A percentile compares a stretch with the other conserved stretches of the same genome.
Evolutionary conservation across 2,888 invertebrate genomes (phyloP).

Genomic region (Nephrocerus scutellatus): DNA sequence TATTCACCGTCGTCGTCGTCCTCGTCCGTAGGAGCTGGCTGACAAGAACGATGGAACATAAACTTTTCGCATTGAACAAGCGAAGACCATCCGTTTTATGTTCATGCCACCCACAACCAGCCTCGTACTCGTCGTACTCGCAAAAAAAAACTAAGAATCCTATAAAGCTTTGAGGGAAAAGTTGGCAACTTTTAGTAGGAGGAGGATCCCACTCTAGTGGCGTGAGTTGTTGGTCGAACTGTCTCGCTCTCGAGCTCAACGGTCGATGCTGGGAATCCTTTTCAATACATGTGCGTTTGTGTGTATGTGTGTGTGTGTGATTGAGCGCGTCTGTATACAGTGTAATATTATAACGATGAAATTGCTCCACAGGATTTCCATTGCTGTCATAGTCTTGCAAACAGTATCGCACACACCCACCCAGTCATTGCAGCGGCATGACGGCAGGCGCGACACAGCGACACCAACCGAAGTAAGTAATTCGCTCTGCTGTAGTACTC

Average conservation of each 20-base stretch:
- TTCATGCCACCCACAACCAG: conserved; percentile 3
- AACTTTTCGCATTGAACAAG: conserved; percentile 22
- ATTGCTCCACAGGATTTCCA: background rate
- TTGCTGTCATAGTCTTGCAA: background rate
- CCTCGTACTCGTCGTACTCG: background rate
- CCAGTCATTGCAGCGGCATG: no score
- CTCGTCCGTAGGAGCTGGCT: no score
- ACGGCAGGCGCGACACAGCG: no score
- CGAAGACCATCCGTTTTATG: conserved; percentile 22
- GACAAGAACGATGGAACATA: conserved; percentile 3
- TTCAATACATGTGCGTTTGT: conserved; percentile 9
- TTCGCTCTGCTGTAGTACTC: no score
- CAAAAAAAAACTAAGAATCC: background rate
- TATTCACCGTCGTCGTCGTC: background rate
- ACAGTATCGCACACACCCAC: no score
- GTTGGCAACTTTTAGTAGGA: no score
- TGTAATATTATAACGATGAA: background rate
- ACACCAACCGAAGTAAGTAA: no score
- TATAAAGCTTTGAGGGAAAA: background rate
- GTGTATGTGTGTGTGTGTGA: background rate
- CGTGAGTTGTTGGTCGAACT: no score
- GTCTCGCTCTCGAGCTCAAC: background rate
- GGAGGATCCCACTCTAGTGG: no score
- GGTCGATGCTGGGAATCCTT: conserved; percentile 8
- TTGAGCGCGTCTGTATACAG: no score